A percentile compares a stretch with the other conserved stretches of the same genome.
These are phyloP conservation scores for Mercenaria mercenaria DNA, from an alignment of 1,140 invertebrate species.

Conservation along the genomic window DNA sequence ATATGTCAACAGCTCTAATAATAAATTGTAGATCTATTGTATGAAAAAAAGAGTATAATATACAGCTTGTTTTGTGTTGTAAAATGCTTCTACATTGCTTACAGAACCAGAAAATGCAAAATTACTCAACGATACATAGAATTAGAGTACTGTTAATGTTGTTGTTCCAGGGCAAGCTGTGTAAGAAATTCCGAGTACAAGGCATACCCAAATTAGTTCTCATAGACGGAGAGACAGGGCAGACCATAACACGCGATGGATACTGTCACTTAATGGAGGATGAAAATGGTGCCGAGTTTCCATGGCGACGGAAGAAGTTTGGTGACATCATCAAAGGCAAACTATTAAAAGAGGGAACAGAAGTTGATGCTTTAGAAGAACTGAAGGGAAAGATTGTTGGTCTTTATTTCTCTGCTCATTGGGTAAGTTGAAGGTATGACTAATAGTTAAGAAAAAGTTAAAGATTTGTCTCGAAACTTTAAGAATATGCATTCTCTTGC, in stretches of 20 bases:
- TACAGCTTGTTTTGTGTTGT: too few species aligned
- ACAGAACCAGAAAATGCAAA: too few species aligned
- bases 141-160: too few species aligned
- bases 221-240: constrained; percentile 89
- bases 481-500: too few species aligned
- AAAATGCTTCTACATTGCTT: too few species aligned
- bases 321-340: constrained; percentile 88
- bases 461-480: too few species aligned
- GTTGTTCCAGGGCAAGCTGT: constrained; percentile 78
- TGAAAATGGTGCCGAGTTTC: constrained; percentile 88
- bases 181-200: constrained; percentile 82
- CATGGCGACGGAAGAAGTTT: constrained; percentile 89
- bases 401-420: constrained; percentile 94
- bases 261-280: constrained; percentile 90
- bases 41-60: too few species aligned
- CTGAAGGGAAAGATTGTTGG: constrained; percentile 89
- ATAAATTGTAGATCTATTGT: too few species aligned
- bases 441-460: too few species aligned
- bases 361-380: constrained; percentile 78
- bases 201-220: constrained; percentile 88
- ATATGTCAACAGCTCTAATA: too few species aligned
- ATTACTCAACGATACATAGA: too few species aligned
- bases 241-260: constrained; percentile 88
- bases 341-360: constrained; percentile 87
- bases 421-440: constrained; percentile 88